Percentiles rank a stretch among this genome's conserved stretches.
phyloP scores from a whole-genome alignment of 2,797 vertebrate genomes.

The Intellagama lesueurii region DNA sequence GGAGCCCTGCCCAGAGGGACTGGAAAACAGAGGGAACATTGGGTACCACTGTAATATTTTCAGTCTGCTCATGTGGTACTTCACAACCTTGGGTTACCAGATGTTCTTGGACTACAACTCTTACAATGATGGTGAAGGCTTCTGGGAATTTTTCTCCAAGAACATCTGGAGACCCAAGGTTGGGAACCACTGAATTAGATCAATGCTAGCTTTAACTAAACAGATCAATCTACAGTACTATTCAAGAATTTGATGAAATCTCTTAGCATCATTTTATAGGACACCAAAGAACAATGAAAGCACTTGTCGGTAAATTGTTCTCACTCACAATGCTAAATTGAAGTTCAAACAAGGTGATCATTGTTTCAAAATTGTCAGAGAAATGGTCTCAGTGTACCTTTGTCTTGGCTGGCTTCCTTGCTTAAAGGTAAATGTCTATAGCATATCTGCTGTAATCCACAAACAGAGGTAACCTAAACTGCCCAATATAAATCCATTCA shows the following conservation, averaged over 20 bases:
- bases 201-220: no score
- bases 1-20: no score
- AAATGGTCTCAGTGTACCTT: neutral
- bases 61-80: no score
- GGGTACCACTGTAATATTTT: no score
- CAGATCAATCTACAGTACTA: neutral
- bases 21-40: no score
- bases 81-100: no score
- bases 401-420: neutral
- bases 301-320: neutral
- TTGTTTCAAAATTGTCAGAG: neutral
- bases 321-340: neutral
- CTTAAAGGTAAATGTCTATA: neutral
- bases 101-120: no score
- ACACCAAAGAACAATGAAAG: neutral
- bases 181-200: no score
- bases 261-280: neutral
- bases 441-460: neutral
- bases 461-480: neutral
- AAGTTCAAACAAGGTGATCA: neutral
- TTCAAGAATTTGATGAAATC: neutral
- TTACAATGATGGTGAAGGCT: no score
- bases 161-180: no score
- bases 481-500: neutral
- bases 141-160: no score